Evolutionary conservation across 1,140 invertebrate genomes (phyloP).

Genomic region (Planococcus citri): DNA sequence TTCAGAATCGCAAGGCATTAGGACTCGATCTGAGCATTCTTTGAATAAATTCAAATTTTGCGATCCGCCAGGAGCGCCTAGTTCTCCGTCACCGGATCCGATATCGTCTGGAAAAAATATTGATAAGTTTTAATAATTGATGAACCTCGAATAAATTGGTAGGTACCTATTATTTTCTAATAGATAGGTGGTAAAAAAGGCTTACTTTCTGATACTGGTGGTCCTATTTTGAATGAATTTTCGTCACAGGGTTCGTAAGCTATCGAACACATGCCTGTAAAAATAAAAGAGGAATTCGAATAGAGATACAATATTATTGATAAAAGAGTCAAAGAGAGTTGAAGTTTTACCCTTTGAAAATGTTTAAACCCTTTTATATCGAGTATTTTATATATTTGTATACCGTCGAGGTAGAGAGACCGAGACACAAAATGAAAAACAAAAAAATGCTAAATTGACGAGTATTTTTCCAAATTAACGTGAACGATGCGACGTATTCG

Average conservation of each 20-base stretch:
- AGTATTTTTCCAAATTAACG: too few species aligned
- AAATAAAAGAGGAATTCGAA: background rate
- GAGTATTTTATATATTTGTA: too few species aligned
- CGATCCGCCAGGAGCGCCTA: constrained; percentile 19
- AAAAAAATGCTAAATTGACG: too few species aligned
- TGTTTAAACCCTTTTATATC: too few species aligned
- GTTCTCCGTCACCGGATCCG: constrained; percentile 33
- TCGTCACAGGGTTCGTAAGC: constrained; percentile 57
- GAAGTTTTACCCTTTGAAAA: too few species aligned
- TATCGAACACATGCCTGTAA: constrained; percentile 51
- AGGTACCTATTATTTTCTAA: too few species aligned
- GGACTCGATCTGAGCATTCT: constrained; percentile 54
- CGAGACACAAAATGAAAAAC: too few species aligned
- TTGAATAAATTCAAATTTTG: constrained; percentile 21
- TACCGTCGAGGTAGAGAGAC: too few species aligned
- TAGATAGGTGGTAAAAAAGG: background rate
- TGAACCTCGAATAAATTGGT: background rate
- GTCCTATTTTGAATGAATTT: constrained; percentile 62
- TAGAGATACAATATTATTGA: background rate
- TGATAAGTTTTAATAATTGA: background rate
- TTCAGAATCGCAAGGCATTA: constrained; percentile 67
- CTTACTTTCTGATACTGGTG: constrained; percentile 28
- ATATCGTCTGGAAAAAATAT: constrained; percentile 22
- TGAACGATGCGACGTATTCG: too few species aligned
- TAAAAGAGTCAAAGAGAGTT: too few species aligned